These are phyloP conservation scores for Apis dorsata DNA, from an alignment of 1,140 invertebrate genomes.

Conservation along the genomic window DNA sequence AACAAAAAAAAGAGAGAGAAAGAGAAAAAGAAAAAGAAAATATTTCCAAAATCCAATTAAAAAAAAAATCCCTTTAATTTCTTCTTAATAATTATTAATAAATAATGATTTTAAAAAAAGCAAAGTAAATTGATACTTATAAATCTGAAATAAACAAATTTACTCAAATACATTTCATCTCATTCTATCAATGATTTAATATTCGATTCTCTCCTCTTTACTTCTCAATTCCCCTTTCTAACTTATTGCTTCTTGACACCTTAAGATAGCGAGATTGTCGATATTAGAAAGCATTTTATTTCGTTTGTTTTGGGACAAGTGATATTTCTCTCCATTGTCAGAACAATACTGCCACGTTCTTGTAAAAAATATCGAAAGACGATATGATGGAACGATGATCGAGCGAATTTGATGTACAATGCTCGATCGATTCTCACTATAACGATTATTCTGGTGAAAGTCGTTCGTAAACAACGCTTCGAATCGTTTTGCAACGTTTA, in stretches of 20 bases:
- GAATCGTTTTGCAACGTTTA: background rate
- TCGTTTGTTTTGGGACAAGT: background rate
- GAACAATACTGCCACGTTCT: background rate
- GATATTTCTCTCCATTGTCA: background rate
- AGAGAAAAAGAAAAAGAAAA: too few species aligned
- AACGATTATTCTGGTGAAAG: conserved; percentile 12
- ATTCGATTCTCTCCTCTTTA: background rate
- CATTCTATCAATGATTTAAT: background rate
- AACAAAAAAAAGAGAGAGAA: too few species aligned
- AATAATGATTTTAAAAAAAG: too few species aligned
- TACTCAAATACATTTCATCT: too few species aligned
- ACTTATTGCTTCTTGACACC: background rate
- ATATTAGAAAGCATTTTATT: background rate
- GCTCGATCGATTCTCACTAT: background rate
- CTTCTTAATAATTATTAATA: too few species aligned
- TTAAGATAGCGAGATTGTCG: background rate
- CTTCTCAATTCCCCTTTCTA: background rate
- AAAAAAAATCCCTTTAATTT: too few species aligned
- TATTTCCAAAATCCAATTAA: too few species aligned
- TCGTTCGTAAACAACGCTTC: background rate
- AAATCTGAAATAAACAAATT: too few species aligned
- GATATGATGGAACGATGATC: conserved; percentile 14
- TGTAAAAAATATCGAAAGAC: background rate
- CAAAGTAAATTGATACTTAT: too few species aligned
- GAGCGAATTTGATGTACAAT: background rate